phyloP scores from a whole-genome alignment of 2,797 vertebrate genomes.

The Hydrocynus forskahlii region DNA sequence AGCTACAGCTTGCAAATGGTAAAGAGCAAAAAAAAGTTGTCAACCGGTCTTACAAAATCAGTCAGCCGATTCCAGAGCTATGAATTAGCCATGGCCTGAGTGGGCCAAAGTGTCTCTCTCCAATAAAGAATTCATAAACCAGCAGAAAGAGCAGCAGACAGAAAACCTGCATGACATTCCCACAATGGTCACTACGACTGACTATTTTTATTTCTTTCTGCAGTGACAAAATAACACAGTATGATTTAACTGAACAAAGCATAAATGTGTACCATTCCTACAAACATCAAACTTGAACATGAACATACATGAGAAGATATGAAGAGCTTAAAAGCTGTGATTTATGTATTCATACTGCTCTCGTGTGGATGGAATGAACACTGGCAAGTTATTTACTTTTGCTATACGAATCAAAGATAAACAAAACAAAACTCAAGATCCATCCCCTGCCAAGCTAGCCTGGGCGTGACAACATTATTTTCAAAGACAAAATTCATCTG shows the following conservation, averaged over 20 bases:
- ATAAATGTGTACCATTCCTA: neutral
- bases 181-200: neutral
- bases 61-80: conserved; percentile 39
- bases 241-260: too few species aligned
- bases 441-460: conserved; percentile 51
- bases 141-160: conserved; percentile 24
- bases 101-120: conserved; percentile 26
- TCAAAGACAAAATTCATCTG: conserved; percentile 42
- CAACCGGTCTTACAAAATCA: neutral
- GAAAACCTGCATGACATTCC: neutral
- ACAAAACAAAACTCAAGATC: conserved; percentile 37
- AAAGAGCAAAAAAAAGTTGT: neutral
- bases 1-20: neutral
- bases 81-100: conserved; percentile 63
- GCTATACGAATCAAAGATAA: neutral
- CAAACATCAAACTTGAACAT: neutral
- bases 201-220: neutral
- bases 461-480: conserved; percentile 18
- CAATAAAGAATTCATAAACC: conserved; percentile 67
- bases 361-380: conserved; percentile 29
- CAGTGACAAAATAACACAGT: too few species aligned
- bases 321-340: neutral
- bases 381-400: conserved; percentile 17
- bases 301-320: neutral
- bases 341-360: neutral